A percentile compares a stretch with the other conserved stretches of the same genome.
These are phyloP conservation scores for Cephus nigrinus DNA, from an alignment of 2,888 invertebrate genomes.

Conservation along the genomic window DNA sequence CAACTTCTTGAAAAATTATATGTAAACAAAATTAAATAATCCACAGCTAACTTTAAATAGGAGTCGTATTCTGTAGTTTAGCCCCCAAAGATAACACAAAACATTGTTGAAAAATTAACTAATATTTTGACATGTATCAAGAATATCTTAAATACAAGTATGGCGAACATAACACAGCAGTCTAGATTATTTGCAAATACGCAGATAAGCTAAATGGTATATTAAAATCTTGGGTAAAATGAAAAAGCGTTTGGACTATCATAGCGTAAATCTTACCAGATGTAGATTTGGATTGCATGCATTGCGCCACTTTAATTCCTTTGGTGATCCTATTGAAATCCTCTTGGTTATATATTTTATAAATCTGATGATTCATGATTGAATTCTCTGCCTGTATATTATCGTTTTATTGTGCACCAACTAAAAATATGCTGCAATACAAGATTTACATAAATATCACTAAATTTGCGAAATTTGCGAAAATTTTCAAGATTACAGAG, in stretches of 20 bases:
- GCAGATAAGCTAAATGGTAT: neutral
- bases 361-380: slow-evolving; percentile 57
- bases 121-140: neutral
- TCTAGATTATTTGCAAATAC: neutral
- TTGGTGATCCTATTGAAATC: slow-evolving; percentile 68
- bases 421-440: neutral
- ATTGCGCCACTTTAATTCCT: slow-evolving; percentile 71
- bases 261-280: slow-evolving; percentile 63
- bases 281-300: slow-evolving; percentile 70
- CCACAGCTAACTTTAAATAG: too few relatives aligned
- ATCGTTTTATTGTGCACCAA: neutral
- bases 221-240: neutral
- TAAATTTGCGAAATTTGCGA: neutral
- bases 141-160: neutral
- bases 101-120: neutral
- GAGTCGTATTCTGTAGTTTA: too few relatives aligned
- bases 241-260: neutral
- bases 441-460: neutral
- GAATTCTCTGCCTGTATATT: neutral
- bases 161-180: neutral
- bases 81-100: neutral
- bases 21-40: too few relatives aligned
- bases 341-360: slow-evolving; percentile 69
- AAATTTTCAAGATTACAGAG: neutral
- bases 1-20: too few relatives aligned